These are phyloP conservation scores for Dolichomitus sp. DNA, from an alignment of 2,888 invertebrate genomes.

Conservation along the genomic window DNA sequence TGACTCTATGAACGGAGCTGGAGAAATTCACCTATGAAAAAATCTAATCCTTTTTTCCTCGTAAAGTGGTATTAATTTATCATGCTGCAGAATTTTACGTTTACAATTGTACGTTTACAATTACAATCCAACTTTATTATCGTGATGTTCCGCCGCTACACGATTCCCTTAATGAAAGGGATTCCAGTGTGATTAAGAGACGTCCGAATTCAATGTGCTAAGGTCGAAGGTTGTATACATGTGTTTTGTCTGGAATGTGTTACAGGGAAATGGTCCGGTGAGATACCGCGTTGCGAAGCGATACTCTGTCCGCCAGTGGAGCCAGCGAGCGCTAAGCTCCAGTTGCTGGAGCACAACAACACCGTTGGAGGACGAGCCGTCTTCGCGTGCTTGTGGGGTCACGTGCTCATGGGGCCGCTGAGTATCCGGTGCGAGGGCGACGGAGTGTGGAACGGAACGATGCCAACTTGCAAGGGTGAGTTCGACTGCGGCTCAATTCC, in stretches of 20 bases:
- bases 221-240: conserved; percentile 1
- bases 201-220: conserved; percentile 6
- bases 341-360: conserved; percentile 93
- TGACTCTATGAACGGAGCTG: too few relatives aligned
- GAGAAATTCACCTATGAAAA: too few relatives aligned
- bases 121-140: too few relatives aligned
- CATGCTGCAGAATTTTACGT: too few relatives aligned
- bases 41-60: too few relatives aligned
- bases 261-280: conserved; percentile 92
- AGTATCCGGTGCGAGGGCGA: conserved; percentile 93
- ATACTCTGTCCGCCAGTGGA: conserved; percentile 93
- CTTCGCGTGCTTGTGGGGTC: conserved; percentile 95
- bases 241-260: conserved; percentile 57
- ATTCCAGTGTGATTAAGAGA: neutral
- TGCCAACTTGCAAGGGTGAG: conserved; percentile 92
- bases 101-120: too few relatives aligned
- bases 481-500: conserved; percentile 23
- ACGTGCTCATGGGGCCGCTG: conserved; percentile 91
- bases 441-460: conserved; percentile 93
- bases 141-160: neutral
- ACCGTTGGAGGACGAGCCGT: conserved; percentile 93
- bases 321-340: conserved; percentile 91
- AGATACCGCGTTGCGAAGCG: conserved; percentile 91
- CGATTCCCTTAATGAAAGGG: neutral
- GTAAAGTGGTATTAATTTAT: too few relatives aligned